Evolutionary conservation across 1,140 invertebrate species (phyloP).

Genomic region (Drosophila parabipectinata): DNA sequence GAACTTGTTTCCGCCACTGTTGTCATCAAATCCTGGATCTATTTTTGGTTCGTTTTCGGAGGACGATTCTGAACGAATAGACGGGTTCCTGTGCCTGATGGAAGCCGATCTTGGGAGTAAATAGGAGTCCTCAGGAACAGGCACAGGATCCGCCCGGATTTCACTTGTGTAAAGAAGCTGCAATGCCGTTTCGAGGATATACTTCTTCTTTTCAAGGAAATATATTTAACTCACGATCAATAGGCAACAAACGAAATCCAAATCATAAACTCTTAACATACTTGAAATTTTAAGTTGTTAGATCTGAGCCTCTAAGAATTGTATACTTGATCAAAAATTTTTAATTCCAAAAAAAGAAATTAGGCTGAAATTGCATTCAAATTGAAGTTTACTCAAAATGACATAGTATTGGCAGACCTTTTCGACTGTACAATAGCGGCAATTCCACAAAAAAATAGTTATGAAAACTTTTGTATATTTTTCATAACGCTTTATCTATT

Average conservation of each 20-base stretch:
- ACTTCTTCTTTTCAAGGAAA: not conserved
- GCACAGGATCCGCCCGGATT: not conserved
- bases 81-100: not conserved
- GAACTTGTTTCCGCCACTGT: not conserved
- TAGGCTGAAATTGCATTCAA: no score
- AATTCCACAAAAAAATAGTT: no score
- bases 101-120: not conserved
- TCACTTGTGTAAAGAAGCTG: not conserved
- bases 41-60: not conserved
- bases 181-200: not conserved
- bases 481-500: no score
- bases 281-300: no score
- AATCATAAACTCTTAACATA: not conserved
- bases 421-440: no score
- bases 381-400: no score
- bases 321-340: no score
- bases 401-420: no score
- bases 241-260: not conserved
- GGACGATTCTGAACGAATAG: not conserved
- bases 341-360: no score
- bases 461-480: no score
- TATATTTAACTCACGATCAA: not conserved
- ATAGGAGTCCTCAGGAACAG: not conserved
- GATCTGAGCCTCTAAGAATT: no score
- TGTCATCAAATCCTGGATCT: conserved; percentile 1